Percentiles rank a stretch among this genome's conserved stretches.
Evolutionary conservation across 2,888 invertebrate species (phyloP).

Genomic region (Capitulum mitella): DNA sequence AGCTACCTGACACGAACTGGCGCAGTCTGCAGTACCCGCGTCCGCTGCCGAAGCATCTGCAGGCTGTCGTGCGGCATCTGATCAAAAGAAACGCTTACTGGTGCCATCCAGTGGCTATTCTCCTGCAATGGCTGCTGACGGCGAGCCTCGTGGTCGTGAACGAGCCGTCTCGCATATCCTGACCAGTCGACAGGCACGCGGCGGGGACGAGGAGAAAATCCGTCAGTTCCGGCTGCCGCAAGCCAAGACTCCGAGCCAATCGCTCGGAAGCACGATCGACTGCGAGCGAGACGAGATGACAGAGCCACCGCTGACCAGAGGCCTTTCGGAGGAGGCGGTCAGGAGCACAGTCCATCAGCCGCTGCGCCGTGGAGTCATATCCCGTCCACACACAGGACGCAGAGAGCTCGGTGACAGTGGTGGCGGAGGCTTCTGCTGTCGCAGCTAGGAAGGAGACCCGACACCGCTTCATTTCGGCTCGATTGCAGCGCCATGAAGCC

Average conservation of each 20-base stretch:
- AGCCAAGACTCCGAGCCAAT: not conserved
- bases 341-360: not conserved
- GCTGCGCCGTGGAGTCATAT: not conserved
- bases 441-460: too few relatives aligned
- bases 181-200: not conserved
- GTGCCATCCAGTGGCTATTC: not conserved
- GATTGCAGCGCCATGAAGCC: not conserved
- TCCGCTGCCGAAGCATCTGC: not conserved
- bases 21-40: not conserved
- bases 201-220: not conserved
- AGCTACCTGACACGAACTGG: too few relatives aligned
- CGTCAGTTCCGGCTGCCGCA: not conserved
- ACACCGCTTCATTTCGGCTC: not conserved
- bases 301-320: not conserved
- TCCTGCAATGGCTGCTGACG: not conserved
- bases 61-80: not conserved
- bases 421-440: not conserved
- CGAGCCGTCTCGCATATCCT: not conserved
- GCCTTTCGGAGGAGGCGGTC: not conserved
- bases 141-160: not conserved
- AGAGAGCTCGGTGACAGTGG: not conserved
- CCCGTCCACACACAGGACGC: not conserved
- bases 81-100: not conserved
- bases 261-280: not conserved
- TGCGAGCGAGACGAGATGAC: not conserved